Evolutionary conservation across 1,140 invertebrate species (phyloP).

Genomic region (Cyrtorhinus lividipennis): DNA sequence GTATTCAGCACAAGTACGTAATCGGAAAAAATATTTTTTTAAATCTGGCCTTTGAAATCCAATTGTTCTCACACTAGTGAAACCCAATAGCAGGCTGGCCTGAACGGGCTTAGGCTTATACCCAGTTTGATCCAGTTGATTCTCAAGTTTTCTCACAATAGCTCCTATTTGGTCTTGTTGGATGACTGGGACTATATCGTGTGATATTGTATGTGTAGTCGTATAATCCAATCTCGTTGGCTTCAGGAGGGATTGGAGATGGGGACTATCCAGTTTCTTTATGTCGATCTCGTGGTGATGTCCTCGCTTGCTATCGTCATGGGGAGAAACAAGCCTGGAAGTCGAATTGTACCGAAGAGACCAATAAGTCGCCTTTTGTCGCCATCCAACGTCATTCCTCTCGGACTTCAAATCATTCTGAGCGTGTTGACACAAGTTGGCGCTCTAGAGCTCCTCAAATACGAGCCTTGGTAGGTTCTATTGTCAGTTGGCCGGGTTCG

Average conservation of each 20-base stretch:
- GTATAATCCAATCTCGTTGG: too few species aligned
- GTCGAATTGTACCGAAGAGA: constrained; percentile 25
- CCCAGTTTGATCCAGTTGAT: too few species aligned
- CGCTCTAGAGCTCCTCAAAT: constrained; percentile 32
- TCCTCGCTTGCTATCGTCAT: constrained; percentile 62
- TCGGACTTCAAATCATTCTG: constrained; percentile 38
- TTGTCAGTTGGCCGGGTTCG: background rate
- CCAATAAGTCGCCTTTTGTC: constrained; percentile 30
- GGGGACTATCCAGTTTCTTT: constrained; percentile 66
- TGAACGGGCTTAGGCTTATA: too few species aligned
- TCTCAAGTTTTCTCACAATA: too few species aligned
- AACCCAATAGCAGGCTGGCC: too few species aligned
- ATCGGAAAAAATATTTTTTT: too few species aligned
- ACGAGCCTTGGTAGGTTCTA: constrained; percentile 37
- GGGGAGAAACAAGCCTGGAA: constrained; percentile 38
- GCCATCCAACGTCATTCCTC: constrained; percentile 38
- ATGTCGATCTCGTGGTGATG: constrained; percentile 69
- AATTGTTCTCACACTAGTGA: too few species aligned
- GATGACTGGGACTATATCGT: too few species aligned
- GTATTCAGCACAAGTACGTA: too few species aligned
- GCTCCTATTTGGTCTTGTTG: too few species aligned
- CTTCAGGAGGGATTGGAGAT: constrained; percentile 33
- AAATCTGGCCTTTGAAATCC: too few species aligned
- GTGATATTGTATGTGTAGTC: too few species aligned
- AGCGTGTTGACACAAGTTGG: constrained; percentile 34